Base-by-base conservation (phyloP, 2,113 vertebrate genomes). In the Actenoides hombroni region DNA sequence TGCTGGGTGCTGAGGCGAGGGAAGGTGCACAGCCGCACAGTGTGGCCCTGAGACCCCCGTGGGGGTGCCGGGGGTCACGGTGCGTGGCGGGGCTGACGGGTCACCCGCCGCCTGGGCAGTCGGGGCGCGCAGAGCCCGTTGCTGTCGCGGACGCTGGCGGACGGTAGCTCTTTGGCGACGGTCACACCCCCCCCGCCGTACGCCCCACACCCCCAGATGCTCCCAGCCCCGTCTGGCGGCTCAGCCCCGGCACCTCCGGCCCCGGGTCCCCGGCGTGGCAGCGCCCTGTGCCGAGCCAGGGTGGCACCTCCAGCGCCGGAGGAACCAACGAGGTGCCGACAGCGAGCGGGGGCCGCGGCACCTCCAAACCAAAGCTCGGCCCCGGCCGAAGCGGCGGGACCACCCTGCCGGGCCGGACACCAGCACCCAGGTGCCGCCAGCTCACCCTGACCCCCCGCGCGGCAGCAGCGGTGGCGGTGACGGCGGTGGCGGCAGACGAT, bases 141-240 rank as follows among this genome's bases (percentile, higher is more conserved):
- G 1, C 57, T 68, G 25, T 21, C 28, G 46, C 1, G 0, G 37
- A 33, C 61, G 37, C 1, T 6, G 84, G 59, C 0, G 0, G 57
- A 31, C 0, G 0, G 49, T 49, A 81, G 37, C 51, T 75, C 74
- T 35, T 51, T 4, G 26, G 51, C 6, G 56, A 67, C 12, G 23
- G 53, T 75, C 77, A 56, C 85, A 40, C 16, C 35, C 0, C 18
- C 24, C n/a, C 33, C 10, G 44, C 13, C 19, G 4, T 46, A 61
- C 3, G 3, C 7, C 35, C 60, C 1, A 0, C 53, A 73, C 11
- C 28, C 61, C 16, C 29, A 24, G 17, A 35, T 20, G 24, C 11
- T 37, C 12, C 35, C 29, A 9, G 11, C 21, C 42, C 13, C 0
- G 0, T 10, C 73, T 56, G 75, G 65, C 9, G 2, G 83, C 78